Evolutionary conservation across 1,140 invertebrate species (phyloP).

Genomic region (Halotydeus destructor): DNA sequence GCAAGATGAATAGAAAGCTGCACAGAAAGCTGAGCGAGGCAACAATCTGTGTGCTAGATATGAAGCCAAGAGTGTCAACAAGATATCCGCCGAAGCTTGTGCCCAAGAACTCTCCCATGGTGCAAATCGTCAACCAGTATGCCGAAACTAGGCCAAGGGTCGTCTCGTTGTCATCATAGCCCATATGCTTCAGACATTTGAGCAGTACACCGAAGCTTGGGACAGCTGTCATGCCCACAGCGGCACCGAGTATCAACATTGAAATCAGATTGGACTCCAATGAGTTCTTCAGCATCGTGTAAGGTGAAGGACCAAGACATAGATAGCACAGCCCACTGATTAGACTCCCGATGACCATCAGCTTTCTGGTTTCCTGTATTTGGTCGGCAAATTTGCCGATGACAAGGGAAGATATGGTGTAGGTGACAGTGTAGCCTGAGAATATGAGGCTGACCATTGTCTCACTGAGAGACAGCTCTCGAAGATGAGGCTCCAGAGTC

Average conservation of each 20-base stretch:
- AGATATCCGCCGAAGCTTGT: too few species aligned
- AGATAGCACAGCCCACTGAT: slow-evolving; percentile 44
- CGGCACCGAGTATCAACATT: slow-evolving; percentile 39
- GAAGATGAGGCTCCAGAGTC: slow-evolving; percentile 46
- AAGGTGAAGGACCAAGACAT: too few species aligned
- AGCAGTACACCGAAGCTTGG: too few species aligned
- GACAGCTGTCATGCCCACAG: slow-evolving; percentile 42
- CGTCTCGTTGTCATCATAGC: too few species aligned
- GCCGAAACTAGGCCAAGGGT: too few species aligned
- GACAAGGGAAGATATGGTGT: slow-evolving; percentile 45
- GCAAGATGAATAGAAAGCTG: slow-evolving; percentile 45
- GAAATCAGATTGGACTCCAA: slow-evolving; percentile 42
- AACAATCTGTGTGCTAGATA: slow-evolving; percentile 41
- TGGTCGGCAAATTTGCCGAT: slow-evolving; percentile 48
- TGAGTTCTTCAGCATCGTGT: slow-evolving; percentile 33
- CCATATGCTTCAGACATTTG: too few species aligned
- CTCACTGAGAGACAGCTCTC: slow-evolving; percentile 18
- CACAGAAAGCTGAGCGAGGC: slow-evolving; percentile 46
- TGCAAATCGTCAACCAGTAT: too few species aligned
- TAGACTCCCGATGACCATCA: slow-evolving; percentile 44
- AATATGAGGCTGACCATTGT: slow-evolving; percentile 41
- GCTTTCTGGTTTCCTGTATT: slow-evolving; percentile 22
- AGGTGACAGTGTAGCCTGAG: slow-evolving; percentile 42
- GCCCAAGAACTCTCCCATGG: too few species aligned
- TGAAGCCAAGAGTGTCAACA: slow-evolving; percentile 39